A percentile compares a stretch with the other conserved stretches of the same genome.
phyloP scores from a whole-genome alignment of 1,140 invertebrate species.

The Triops cancriformis region DNA sequence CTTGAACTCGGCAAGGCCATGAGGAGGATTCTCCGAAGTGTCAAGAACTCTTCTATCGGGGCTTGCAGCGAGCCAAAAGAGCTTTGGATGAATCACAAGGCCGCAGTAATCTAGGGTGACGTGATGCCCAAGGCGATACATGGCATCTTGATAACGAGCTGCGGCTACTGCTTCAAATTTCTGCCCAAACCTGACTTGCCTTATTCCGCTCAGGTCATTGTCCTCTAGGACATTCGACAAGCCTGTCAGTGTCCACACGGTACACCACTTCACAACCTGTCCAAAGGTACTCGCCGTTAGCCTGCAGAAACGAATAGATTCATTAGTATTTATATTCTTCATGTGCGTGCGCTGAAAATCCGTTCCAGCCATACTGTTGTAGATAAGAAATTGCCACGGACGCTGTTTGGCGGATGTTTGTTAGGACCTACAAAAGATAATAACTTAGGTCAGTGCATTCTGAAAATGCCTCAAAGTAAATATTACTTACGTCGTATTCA shows the following conservation, averaged over 20 bases:
- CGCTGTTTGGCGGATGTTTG: not conserved
- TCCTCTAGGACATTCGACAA: constrained; percentile 6
- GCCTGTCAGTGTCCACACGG: not conserved
- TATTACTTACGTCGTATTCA: not conserved
- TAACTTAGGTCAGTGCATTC: not conserved
- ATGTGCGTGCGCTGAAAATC: not conserved
- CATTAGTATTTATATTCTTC: constrained; percentile 15
- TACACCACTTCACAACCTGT: constrained; percentile 7
- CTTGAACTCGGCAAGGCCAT: constrained; percentile 17
- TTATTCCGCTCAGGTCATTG: constrained; percentile 10
- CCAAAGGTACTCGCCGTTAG: constrained; percentile 19
- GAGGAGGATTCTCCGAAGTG: constrained; percentile 3
- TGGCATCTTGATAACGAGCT: too few species aligned
- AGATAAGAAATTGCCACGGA: too few species aligned
- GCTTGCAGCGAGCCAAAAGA: constrained; percentile 1
- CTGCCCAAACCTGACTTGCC: not conserved
- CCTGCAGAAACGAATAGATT: constrained; percentile 1
- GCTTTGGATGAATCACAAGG: constrained; percentile 16
- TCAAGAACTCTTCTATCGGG: constrained; percentile 18
- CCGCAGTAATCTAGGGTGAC: constrained; percentile 14
- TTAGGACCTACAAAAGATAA: not conserved
- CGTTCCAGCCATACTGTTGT: not conserved
- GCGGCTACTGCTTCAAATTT: constrained; percentile 22
- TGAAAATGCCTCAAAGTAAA: not conserved
- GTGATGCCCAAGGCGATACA: constrained; percentile 4